Evolutionary conservation across 2,113 vertebrate genomes (phyloP).

Genomic region (Cygnus buccinator): DNA sequence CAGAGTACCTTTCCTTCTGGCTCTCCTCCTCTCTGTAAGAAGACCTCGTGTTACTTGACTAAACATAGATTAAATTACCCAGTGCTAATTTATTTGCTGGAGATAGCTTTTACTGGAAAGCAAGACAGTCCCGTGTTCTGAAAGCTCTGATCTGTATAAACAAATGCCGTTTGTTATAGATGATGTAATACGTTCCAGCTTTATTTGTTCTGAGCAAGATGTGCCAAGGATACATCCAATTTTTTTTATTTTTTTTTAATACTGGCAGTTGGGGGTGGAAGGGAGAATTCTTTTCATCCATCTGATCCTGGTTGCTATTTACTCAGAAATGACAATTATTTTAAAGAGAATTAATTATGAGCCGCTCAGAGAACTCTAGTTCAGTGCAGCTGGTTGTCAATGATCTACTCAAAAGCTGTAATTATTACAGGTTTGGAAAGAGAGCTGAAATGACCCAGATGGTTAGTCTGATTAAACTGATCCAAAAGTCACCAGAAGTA

Average conservation of each 20-base stretch:
- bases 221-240: not conserved
- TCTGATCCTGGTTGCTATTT: conserved; percentile 12
- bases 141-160: conserved; percentile 9
- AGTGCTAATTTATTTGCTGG: conserved; percentile 29
- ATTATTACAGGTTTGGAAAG: conserved; percentile 65
- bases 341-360: conserved; percentile 18
- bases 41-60: not conserved
- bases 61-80: conserved; percentile 29
- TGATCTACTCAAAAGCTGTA: conserved; percentile 37
- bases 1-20: not conserved
- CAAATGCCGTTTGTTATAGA: not conserved
- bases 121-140: not conserved
- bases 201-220: conserved; percentile 35
- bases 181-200: not conserved
- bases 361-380: not conserved
- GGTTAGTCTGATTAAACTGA: conserved; percentile 59
- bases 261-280: not conserved
- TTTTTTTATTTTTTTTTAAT: not conserved
- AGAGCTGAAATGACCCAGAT: conserved; percentile 69
- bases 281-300: not conserved
- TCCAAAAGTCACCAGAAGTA: conserved; percentile 50
- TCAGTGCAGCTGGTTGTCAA: conserved; percentile 18
- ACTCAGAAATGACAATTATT: conserved; percentile 24
- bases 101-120: conserved; percentile 14
- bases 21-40: not conserved